Percentiles rank a stretch among this genome's conserved stretches.
Evolutionary conservation across 2,797 vertebrate genomes (phyloP).

Genomic region (Pseudomugil gertrudae): DNA sequence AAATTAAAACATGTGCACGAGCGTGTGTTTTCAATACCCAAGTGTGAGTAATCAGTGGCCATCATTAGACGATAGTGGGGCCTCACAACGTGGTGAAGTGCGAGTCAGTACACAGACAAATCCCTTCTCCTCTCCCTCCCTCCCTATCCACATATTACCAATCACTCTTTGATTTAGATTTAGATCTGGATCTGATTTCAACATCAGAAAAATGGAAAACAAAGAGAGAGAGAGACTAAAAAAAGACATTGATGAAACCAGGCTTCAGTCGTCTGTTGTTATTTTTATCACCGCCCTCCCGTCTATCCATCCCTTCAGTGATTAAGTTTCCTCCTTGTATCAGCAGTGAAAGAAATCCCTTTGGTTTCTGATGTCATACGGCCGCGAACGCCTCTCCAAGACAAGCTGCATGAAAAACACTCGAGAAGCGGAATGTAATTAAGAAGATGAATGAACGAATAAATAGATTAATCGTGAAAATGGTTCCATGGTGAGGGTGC

Average conservation of each 20-base stretch:
- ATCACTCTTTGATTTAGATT: constrained; percentile 74
- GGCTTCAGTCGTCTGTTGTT: constrained; percentile 65
- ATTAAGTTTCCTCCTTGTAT: constrained; percentile 58
- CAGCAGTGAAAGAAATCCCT: constrained; percentile 44
- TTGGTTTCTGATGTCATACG: constrained; percentile 20
- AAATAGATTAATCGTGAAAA: constrained; percentile 66
- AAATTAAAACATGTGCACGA: constrained; percentile 56
- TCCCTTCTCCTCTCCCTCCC: constrained; percentile 46
- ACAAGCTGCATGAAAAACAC: constrained; percentile 44
- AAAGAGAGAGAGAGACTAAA: constrained; percentile 36
- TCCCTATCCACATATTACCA: constrained; percentile 67
- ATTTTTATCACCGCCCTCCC: constrained; percentile 69
- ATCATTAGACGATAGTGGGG: constrained; percentile 58
- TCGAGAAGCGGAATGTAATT: constrained; percentile 57
- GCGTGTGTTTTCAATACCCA: constrained; percentile 60
- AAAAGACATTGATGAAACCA: constrained; percentile 72
- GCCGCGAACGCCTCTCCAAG: constrained; percentile 24
- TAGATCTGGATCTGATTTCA: constrained; percentile 83
- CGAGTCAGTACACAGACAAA: constrained; percentile 76
- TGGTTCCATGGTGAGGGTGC: constrained; percentile 51
- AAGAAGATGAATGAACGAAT: constrained; percentile 67
- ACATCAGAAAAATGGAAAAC: constrained; percentile 56
- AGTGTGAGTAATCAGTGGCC: constrained; percentile 74
- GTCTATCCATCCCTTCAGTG: constrained; percentile 68
- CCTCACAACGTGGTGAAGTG: constrained; percentile 65